These are phyloP conservation scores for Drosophila austrosaltans DNA, from an alignment of 2,888 invertebrate species.

Conservation along the genomic window DNA sequence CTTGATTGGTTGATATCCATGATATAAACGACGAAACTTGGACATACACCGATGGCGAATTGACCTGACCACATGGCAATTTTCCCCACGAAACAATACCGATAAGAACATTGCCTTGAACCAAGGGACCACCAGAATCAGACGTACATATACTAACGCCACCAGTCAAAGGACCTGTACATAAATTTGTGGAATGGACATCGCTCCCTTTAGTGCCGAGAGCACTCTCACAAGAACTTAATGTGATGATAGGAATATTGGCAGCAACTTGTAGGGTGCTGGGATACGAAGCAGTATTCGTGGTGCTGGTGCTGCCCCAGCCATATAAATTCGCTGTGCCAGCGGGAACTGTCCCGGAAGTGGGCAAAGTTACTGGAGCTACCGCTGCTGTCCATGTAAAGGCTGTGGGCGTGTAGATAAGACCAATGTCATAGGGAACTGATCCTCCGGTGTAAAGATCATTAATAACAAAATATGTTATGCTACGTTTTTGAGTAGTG, in stretches of 20 bases:
- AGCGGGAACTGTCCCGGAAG: slow-evolving; percentile 53
- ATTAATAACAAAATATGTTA: slow-evolving; percentile 71
- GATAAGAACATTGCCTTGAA: slow-evolving; percentile 75
- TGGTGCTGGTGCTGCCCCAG: slow-evolving; percentile 81
- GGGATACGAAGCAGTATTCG: slow-evolving; percentile 67
- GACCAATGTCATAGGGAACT: slow-evolving; percentile 81
- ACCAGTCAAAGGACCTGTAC: slow-evolving; percentile 80
- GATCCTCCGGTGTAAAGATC: slow-evolving; percentile 79
- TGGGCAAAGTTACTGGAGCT: slow-evolving; percentile 68
- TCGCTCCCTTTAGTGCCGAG: slow-evolving; percentile 66
- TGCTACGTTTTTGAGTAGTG: slow-evolving; percentile 72
- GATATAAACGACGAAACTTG: slow-evolving; percentile 83
- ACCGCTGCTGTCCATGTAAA: slow-evolving; percentile 78
- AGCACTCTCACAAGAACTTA: slow-evolving; percentile 66
- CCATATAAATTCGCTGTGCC: slow-evolving; percentile 79
- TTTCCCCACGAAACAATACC: slow-evolving; percentile 85
- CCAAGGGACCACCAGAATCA: slow-evolving; percentile 82
- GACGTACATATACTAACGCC: slow-evolving; percentile 79
- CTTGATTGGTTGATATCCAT: slow-evolving; percentile 80
- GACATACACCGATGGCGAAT: slow-evolving; percentile 84
- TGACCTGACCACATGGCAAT: slow-evolving; percentile 82
- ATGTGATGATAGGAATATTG: slow-evolving; percentile 71
- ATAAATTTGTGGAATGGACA: slow-evolving; percentile 77
- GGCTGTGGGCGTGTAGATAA: slow-evolving; percentile 75
- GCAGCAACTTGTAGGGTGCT: slow-evolving; percentile 73